Evolutionary conservation across 2,113 vertebrate species (phyloP).

Genomic region (Rhegmatorhina hoffmannsi): DNA sequence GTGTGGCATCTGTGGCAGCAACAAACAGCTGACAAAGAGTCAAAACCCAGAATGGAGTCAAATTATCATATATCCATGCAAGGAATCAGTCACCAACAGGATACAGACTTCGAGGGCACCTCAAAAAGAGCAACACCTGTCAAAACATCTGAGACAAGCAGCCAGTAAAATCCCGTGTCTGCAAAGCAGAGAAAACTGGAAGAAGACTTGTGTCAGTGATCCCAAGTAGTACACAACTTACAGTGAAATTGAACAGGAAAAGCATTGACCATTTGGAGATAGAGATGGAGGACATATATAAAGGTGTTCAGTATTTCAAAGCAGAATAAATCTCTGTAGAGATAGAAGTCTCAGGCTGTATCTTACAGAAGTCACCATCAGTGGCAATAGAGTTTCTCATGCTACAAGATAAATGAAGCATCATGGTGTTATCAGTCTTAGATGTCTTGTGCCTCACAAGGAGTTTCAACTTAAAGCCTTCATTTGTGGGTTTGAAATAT

Average conservation of each 20-base stretch:
- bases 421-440: neutral
- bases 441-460: neutral
- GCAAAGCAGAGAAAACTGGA: neutral
- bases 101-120: neutral
- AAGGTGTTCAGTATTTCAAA: neutral
- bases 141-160: neutral
- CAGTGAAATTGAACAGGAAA: neutral
- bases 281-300: neutral
- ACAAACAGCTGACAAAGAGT: neutral
- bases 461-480: neutral
- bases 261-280: neutral
- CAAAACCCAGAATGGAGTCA: neutral
- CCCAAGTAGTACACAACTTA: neutral
- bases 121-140: neutral
- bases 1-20: neutral
- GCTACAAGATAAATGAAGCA: neutral
- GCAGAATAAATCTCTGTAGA: neutral
- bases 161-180: neutral
- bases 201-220: neutral
- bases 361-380: neutral
- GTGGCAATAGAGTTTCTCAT: neutral
- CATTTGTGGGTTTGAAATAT: neutral
- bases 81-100: neutral
- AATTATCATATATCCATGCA: neutral
- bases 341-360: neutral